Conservation (phyloP, 1,140 invertebrate genomes). For the Leptestheria dahalacensis region DNA sequence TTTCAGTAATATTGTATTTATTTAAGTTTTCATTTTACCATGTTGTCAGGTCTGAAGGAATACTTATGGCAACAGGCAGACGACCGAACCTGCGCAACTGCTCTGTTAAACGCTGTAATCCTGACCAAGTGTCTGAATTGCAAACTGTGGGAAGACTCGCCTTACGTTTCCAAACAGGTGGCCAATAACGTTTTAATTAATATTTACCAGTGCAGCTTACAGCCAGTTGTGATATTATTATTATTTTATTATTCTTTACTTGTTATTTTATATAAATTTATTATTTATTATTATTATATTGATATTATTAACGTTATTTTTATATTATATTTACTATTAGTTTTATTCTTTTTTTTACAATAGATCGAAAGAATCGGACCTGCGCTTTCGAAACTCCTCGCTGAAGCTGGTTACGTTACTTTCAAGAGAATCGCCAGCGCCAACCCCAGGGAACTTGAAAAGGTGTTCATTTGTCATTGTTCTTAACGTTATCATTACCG, state of each 20-base stretch:
- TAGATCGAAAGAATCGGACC: constrained; percentile 53
- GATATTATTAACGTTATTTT: background rate
- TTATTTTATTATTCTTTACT: background rate
- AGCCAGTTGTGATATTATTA: background rate
- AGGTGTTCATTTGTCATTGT: constrained; percentile 35
- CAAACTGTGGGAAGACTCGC: constrained; percentile 58
- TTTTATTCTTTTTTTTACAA: background rate
- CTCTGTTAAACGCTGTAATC: constrained; percentile 39
- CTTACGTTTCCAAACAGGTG: constrained; percentile 41
- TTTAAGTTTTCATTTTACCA: background rate
- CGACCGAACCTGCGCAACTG: constrained; percentile 23
- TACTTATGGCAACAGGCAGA: constrained; percentile 22
- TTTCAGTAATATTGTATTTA: background rate
- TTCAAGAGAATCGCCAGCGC: constrained; percentile 46
- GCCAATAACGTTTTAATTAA: background rate
- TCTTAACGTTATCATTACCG: constrained; percentile 24
- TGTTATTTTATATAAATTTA: too few species aligned
- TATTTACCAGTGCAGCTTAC: background rate
- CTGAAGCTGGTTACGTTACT: constrained; percentile 44
- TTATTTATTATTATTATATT: background rate
- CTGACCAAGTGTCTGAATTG: constrained; percentile 48
- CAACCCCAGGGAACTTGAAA: constrained; percentile 56
- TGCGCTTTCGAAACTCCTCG: constrained; percentile 43
- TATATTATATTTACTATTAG: background rate
- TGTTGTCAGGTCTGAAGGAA: constrained; percentile 29